phyloP scores from a whole-genome alignment of 2,113 vertebrate genomes.

The Dipodomys ordii region DNA sequence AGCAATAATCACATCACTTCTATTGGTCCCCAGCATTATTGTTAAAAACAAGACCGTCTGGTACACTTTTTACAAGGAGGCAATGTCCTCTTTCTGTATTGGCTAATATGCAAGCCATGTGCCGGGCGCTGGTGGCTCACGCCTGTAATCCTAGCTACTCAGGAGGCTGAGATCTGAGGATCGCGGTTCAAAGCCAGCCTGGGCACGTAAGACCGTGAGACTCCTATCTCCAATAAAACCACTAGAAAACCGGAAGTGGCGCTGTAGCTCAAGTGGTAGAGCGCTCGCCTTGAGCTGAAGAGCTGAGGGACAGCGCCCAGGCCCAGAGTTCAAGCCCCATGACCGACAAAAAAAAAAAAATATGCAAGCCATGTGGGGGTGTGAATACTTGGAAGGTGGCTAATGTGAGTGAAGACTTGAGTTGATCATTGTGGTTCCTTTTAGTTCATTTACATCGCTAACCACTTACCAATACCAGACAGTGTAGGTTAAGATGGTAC shows the following conservation, averaged over 20 bases:
- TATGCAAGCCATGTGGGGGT: neutral
- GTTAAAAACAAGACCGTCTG: neutral
- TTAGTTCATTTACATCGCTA: neutral
- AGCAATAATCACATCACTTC: neutral
- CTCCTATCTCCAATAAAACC: too few relatives aligned
- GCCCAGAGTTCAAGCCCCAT: too few relatives aligned
- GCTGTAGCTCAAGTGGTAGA: too few relatives aligned
- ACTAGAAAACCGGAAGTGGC: too few relatives aligned
- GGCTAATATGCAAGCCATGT: accelerated
- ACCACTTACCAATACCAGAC: neutral
- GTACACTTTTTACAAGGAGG: neutral
- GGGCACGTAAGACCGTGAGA: too few relatives aligned
- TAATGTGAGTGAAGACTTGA: neutral
- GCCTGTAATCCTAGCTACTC: too few relatives aligned
- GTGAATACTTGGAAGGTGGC: neutral
- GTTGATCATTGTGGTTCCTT: neutral
- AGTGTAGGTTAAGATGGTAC: neutral
- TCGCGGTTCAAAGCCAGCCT: too few relatives aligned
- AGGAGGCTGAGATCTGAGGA: too few relatives aligned
- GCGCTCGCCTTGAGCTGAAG: too few relatives aligned
- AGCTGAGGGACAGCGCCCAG: too few relatives aligned
- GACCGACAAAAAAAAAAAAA: too few relatives aligned
- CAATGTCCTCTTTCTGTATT: neutral
- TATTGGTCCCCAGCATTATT: neutral
- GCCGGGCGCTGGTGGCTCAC: too few relatives aligned